These are phyloP conservation scores for Notiomystis cincta DNA, from an alignment of 2,113 vertebrate species.

Conservation along the genomic window DNA sequence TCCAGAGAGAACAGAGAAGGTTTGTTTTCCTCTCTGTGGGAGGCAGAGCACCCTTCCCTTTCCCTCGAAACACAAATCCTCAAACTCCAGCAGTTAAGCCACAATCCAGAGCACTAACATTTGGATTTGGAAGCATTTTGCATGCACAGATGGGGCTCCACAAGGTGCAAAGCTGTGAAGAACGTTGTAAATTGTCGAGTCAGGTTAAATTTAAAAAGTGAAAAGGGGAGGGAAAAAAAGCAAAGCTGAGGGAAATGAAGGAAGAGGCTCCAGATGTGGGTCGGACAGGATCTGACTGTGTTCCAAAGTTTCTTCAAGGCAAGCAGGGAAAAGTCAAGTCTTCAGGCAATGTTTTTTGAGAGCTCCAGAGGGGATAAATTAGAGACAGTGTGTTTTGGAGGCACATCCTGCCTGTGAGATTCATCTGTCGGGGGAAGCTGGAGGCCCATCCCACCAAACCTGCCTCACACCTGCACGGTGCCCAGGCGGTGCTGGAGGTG, in stretches of 20 bases:
- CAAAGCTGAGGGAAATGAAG: neutral
- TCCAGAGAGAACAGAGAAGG: neutral
- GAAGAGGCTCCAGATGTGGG: neutral
- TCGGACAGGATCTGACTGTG: neutral
- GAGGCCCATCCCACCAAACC: neutral
- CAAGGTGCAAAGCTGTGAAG: slow-evolving; percentile 53
- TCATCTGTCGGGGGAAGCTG: neutral
- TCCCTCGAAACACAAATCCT: neutral
- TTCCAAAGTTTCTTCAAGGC: neutral
- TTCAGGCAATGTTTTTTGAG: neutral
- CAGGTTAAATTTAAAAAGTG: slow-evolving; percentile 40
- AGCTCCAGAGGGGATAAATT: neutral
- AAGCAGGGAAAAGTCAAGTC: neutral
- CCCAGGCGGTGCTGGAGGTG: neutral
- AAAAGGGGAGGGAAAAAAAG: neutral
- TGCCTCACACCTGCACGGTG: rapidly evolving
- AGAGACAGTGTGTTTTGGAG: neutral
- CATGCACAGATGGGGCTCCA: slow-evolving; percentile 35
- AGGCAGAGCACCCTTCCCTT: neutral
- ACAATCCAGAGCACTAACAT: neutral
- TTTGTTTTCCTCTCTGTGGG: neutral
- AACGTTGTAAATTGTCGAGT: slow-evolving; percentile 30
- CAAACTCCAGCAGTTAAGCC: neutral
- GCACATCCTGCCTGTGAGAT: neutral
- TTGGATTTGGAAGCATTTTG: slow-evolving; percentile 29